phyloP scores from a whole-genome alignment of 30 jellyfish, hydroid and myxozoan species.

The Pseudorhiza aurosa region DNA sequence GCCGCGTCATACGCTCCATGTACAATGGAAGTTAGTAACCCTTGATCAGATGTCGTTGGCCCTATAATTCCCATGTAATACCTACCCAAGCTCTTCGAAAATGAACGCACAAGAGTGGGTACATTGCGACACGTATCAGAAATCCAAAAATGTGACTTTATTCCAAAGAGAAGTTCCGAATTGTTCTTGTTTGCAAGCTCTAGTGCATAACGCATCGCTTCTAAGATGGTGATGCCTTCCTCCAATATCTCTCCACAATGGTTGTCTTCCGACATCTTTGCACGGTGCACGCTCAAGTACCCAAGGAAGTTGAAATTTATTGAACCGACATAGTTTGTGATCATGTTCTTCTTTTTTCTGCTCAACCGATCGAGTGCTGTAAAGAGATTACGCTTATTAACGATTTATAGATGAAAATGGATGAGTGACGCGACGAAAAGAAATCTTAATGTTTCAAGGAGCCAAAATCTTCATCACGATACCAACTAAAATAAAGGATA shows the following conservation, averaged over 20 bases:
- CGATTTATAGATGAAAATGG: too few relatives aligned
- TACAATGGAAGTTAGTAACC: slow-evolving; percentile 23
- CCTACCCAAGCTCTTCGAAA: not conserved
- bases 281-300: slow-evolving; percentile 56
- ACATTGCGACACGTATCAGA: slow-evolving; percentile 56
- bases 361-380: not conserved
- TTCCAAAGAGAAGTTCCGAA: slow-evolving; percentile 5
- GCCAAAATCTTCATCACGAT: too few relatives aligned
- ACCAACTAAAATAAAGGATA: too few relatives aligned
- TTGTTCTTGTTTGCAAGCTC: slow-evolving; percentile 5
- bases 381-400: not conserved
- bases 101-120: not conserved
- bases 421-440: too few relatives aligned
- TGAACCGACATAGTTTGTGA: not conserved
- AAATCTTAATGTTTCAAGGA: too few relatives aligned
- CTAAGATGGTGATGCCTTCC: slow-evolving; percentile 50
- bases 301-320: not conserved
- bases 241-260: slow-evolving; percentile 37
- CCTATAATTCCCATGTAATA: slow-evolving; percentile 50
- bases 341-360: not conserved
- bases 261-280: not conserved
- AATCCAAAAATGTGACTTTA: slow-evolving; percentile 43
- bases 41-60: slow-evolving; percentile 70
- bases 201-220: slow-evolving; percentile 76
- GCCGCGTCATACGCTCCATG: slow-evolving; percentile 25